A percentile compares a stretch with the other conserved stretches of the same genome.
Conservation (phyloP, 2,113 vertebrate species). For the Sceloporus tristichus region DNA sequence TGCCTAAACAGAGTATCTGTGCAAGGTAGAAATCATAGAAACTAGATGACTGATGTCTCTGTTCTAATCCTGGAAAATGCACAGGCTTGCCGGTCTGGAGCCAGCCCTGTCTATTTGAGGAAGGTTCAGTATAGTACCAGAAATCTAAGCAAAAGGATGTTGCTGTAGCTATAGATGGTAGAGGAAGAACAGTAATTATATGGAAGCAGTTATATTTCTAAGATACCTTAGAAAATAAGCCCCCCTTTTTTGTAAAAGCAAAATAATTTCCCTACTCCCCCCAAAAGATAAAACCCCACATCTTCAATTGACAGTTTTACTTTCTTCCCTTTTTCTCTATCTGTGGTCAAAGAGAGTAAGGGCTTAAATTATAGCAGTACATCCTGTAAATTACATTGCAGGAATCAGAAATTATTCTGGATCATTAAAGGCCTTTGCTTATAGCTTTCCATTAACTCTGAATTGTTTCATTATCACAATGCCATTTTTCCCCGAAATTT, state of each 20-base stretch:
- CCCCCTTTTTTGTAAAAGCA: background rate
- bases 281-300: background rate
- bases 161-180: background rate
- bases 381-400: constrained; percentile 30
- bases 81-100: no score
- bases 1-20: no score
- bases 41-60: no score
- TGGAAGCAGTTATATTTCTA: background rate
- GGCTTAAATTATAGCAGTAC: background rate
- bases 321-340: background rate
- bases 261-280: constrained; percentile 2
- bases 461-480: constrained; percentile 54
- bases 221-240: no score
- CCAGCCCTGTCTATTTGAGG: no score
- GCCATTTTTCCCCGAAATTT: constrained; percentile 24
- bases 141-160: background rate
- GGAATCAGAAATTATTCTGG: constrained; percentile 39
- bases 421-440: constrained; percentile 39
- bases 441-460: constrained; percentile 45
- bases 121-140: no score
- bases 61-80: no score
- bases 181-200: background rate
- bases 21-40: no score
- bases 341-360: background rate
- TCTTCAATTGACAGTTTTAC: constrained; percentile 3